Base-by-base conservation (phyloP, 1,140 invertebrate genomes). In the Ostrea denselamellosa region DNA sequence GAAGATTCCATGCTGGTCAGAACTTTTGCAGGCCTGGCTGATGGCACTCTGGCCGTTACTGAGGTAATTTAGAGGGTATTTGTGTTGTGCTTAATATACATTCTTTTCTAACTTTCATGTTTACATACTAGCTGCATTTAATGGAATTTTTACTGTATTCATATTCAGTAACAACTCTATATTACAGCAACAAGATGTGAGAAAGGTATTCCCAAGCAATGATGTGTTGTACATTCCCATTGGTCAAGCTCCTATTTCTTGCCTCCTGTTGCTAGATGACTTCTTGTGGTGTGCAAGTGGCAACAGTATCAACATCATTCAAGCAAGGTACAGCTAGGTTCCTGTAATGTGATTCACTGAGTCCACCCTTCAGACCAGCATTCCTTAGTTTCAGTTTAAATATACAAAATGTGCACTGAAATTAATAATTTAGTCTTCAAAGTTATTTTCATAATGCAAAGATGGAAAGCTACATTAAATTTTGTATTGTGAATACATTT, bases 171-270 rank as follows among this genome's bases (percentile, higher is more conserved):
- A n/a, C 17, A 62, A 62, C 8, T 62, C 65, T 65, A 2, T 25
- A 5, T 65, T 86, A 51, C 83, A 90, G 91, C 90, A 91, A 87
- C 86, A 89, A 83, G 89, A 90, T 58, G 85, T 91, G n/a, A 86
- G 85, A 10, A 85, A 88, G 22, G 25, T 82, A 12, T 81, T 85
- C 14, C 82, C 87, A 10, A 90, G 87, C 44, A 89, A 88, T 71
- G 95, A 96, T 86, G 91, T 95, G 12, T 95, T 95, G 90, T 96
- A 96, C 90, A 95, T 96, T 87, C 93, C 94, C 10, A 93, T 96
- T 91, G 95, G 95, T 77, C 95, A 95, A 71, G 94, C 94, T 34
- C 95, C 95, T 8, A 94, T 96, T 14, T 95, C 95, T 2, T 94
- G 93, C 91, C 91, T 95, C 51, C 92, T 92, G 82, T 91, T 95